phyloP scores from a whole-genome alignment of 2,888 invertebrate genomes.

The Leucoptera coffeella region DNA sequence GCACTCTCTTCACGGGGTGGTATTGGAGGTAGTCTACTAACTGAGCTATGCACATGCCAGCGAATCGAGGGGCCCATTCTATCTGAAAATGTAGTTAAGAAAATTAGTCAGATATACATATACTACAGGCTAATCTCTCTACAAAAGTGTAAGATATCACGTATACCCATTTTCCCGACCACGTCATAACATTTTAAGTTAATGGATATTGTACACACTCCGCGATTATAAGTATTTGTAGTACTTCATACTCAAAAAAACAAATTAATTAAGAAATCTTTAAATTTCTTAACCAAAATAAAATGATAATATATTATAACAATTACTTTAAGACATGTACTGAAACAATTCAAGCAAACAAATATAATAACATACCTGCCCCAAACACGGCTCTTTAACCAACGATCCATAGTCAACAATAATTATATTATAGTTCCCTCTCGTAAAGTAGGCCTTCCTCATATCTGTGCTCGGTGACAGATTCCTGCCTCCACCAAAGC shows the following conservation, averaged over 20 bases:
- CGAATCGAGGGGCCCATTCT: conserved; percentile 60
- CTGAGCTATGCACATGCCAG: conserved; percentile 72
- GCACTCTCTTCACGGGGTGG: conserved; percentile 66
- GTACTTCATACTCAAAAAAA: too few relatives aligned
- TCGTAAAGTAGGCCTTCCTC: conserved; percentile 73
- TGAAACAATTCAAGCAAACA: not conserved
- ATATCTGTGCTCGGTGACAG: conserved; percentile 80
- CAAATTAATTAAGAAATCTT: too few relatives aligned
- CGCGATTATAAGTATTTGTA: too few relatives aligned
- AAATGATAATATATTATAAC: too few relatives aligned
- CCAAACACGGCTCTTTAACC: conserved; percentile 77
- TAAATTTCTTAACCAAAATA: too few relatives aligned
- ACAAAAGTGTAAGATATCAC: too few relatives aligned
- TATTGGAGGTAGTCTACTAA: conserved; percentile 70
- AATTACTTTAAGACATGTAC: too few relatives aligned
- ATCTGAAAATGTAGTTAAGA: conserved; percentile 18
- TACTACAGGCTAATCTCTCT: too few relatives aligned
- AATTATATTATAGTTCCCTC: conserved; percentile 78
- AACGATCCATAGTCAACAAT: conserved; percentile 80
- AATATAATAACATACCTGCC: conserved; percentile 52
- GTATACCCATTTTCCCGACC: too few relatives aligned
- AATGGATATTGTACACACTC: too few relatives aligned
- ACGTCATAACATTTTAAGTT: too few relatives aligned
- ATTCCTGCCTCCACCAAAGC: conserved; percentile 81
- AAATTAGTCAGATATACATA: too few relatives aligned